Conservation (phyloP, 2,797 vertebrate genomes). For the Danio aesculapii region DNA sequence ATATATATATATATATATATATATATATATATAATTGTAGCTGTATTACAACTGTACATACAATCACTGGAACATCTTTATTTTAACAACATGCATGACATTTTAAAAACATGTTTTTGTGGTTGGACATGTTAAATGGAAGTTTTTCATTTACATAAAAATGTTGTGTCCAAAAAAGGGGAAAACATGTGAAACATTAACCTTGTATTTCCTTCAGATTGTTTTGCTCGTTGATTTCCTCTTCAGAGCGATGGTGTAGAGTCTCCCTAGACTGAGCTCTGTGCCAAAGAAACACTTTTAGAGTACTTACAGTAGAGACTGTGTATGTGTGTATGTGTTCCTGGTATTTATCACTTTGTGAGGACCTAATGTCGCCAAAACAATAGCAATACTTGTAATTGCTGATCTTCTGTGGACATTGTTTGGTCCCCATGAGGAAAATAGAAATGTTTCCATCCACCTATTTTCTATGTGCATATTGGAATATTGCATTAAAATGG, state of each 20-base stretch:
- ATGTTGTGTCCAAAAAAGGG: not conserved
- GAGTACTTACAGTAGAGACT: not conserved
- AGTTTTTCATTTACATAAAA: not conserved
- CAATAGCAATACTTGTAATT: no score
- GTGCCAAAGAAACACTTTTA: slow-evolving; percentile 7
- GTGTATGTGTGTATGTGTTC: not conserved
- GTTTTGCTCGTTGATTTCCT: slow-evolving; percentile 44
- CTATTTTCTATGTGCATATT: no score
- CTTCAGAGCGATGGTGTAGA: slow-evolving; percentile 41
- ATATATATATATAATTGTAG: no score
- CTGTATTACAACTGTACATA: no score
- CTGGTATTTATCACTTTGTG: no score
- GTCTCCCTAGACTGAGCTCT: slow-evolving; percentile 50
- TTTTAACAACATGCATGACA: not conserved
- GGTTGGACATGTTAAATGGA: not conserved
- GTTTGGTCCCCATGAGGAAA: no score
- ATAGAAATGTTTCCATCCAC: no score
- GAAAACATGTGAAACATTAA: slow-evolving; percentile 22
- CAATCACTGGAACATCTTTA: no score
- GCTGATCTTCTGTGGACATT: no score
- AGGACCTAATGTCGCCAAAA: no score
- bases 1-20: no score
- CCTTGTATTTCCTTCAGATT: slow-evolving; percentile 54
- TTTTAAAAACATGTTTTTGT: slow-evolving; percentile 2
- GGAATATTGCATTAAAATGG: no score